phyloP scores from a whole-genome alignment of 2,113 vertebrate species.

The Saccopteryx bilineata region DNA sequence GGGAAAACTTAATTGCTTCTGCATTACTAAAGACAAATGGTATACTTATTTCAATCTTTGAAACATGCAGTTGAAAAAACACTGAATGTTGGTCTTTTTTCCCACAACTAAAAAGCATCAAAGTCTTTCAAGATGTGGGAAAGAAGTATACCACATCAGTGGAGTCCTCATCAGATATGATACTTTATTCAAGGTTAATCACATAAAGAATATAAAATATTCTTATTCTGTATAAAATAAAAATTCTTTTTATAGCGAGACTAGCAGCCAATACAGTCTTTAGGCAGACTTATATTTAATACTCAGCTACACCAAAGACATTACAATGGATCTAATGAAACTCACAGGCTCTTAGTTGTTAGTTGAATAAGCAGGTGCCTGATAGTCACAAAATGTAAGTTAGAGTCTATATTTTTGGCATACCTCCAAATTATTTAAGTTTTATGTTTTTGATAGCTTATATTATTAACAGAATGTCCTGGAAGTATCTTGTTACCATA shows the following conservation, averaged over 20 bases:
- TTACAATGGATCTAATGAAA: not conserved
- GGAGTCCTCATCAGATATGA: not conserved
- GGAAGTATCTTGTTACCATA: not conserved
- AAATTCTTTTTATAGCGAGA: not conserved
- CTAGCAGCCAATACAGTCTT: not conserved
- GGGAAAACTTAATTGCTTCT: not conserved
- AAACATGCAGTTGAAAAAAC: not conserved
- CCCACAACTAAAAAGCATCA: not conserved
- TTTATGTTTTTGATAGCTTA: not conserved
- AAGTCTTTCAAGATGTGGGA: not conserved
- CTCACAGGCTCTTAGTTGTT: not conserved
- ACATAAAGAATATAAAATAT: not conserved
- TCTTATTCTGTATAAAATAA: not conserved
- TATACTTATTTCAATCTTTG: not conserved
- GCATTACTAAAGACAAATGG: not conserved
- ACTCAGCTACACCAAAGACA: not conserved
- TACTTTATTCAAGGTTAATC: not conserved
- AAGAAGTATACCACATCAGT: not conserved
- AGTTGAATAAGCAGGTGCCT: not conserved
- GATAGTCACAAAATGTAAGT: not conserved
- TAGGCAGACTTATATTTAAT: not conserved
- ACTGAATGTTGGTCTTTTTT: not conserved
- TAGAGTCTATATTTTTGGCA: not conserved
- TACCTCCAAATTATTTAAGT: not conserved
- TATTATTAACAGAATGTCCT: not conserved